Conservation (phyloP, 1,140 invertebrate genomes). For the Diplogasteroides magnus region DNA sequence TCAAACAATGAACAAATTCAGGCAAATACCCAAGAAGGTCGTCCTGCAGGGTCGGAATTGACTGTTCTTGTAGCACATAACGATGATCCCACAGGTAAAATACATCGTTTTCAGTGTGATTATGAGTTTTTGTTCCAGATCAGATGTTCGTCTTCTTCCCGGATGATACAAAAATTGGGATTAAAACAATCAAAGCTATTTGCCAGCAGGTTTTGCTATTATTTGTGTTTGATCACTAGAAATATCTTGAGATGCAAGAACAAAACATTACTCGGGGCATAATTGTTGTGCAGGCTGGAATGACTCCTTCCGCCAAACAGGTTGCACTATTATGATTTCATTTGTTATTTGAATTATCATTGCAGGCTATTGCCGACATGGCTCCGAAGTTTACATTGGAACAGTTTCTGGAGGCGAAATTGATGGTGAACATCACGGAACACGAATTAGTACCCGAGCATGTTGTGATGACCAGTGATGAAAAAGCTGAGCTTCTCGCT, state of each 20-base stretch:
- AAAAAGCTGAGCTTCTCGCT: slow-evolving; percentile 85
- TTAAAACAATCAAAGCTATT: slow-evolving; percentile 98
- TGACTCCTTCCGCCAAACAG: slow-evolving; percentile 97
- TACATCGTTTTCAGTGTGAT: not conserved
- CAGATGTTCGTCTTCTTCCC: too few species aligned
- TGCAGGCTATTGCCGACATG: slow-evolving; percentile 86
- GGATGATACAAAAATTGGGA: too few species aligned
- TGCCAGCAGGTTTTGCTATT: too few species aligned
- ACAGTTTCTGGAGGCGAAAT: too few species aligned
- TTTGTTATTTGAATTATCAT: too few species aligned
- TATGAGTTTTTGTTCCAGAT: slow-evolving; percentile 62
- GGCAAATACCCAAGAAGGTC: too few species aligned
- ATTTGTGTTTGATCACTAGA: too few species aligned
- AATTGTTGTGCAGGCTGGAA: slow-evolving; percentile 86
- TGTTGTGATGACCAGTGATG: slow-evolving; percentile 87
- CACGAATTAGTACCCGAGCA: too few species aligned
- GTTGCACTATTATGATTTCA: slow-evolving; percentile 54
- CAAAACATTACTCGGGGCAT: slow-evolving; percentile 95
- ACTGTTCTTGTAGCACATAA: slow-evolving; percentile 97
- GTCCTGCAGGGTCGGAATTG: slow-evolving; percentile 61
- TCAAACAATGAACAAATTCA: too few species aligned
- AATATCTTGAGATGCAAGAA: slow-evolving; percentile 99
- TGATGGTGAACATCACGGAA: too few species aligned
- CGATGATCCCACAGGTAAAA: slow-evolving; percentile 84
- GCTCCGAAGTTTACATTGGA: slow-evolving; percentile 98